Conservation (phyloP, 2,113 vertebrate genomes). For the Trogon melanurus region DNA sequence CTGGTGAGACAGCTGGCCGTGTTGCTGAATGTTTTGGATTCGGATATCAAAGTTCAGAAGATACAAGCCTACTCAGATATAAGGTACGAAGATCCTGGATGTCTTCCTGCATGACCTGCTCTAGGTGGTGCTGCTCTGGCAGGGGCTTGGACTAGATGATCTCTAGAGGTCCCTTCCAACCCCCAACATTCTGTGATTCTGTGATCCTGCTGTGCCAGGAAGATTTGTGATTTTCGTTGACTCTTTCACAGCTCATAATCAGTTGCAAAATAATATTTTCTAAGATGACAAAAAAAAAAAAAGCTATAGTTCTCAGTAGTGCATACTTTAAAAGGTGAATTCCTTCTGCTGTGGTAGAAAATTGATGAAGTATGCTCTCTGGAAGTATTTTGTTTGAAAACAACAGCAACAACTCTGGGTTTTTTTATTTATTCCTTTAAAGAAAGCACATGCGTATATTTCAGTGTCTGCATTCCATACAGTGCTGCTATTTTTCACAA, state of each 20-base stretch:
- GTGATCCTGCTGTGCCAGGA: not conserved
- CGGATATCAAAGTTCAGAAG: conserved; percentile 83
- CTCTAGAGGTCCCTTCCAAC: too few species aligned
- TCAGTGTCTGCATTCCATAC: not conserved
- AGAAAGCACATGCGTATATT: not conserved
- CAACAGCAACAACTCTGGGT: too few species aligned
- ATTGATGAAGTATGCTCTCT: not conserved
- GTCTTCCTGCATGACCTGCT: too few species aligned
- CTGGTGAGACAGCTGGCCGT: conserved; percentile 86
- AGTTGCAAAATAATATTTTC: not conserved
- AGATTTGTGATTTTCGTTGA: not conserved
- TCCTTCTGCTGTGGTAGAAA: not conserved
- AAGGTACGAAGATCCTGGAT: conserved; percentile 77
- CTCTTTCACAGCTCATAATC: not conserved
- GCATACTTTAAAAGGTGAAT: not conserved
- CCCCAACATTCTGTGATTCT: too few species aligned
- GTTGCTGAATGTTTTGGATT: conserved; percentile 84
- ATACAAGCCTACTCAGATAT: conserved; percentile 86
- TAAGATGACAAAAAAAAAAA: not conserved
- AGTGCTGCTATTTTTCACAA: not conserved
- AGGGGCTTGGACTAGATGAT: too few species aligned
- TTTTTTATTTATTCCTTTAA: not conserved
- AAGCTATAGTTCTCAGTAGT: not conserved
- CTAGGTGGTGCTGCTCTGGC: too few species aligned
- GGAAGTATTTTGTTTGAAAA: not conserved